Base-by-base conservation (phyloP, 1,140 invertebrate genomes). In the Drosophila tani region DNA sequence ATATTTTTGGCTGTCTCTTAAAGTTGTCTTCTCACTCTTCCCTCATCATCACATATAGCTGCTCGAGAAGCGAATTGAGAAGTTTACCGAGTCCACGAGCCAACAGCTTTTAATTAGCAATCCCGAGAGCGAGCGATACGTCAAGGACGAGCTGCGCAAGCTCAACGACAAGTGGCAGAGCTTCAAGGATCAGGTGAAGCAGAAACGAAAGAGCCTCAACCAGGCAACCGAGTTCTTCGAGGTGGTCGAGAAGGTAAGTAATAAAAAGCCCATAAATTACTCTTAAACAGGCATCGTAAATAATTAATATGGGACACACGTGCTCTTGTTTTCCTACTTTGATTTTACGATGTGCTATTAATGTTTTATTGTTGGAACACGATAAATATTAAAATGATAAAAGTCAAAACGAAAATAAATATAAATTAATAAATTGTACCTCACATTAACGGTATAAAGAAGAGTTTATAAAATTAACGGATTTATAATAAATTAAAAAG, bases 131-230 rank as follows among this genome's bases (percentile, higher is more conserved):
- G 94, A 95, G 19, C 92, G 93, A 14, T 94, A 95, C 71, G 94
- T 97, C 9, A 91, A 94, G 81, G 93, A 93, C 21, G 95, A 97
- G 85, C 93, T 97, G 9, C 93, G 94, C 14, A 94, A 95, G 69
- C 93, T 98, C 49, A 94, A 95, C 82, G 94, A 95, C 9, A 95
- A 96, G 91, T 97, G 96, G 96, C 94, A 95, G 27, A 94, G 95
- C 68, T 95, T 98, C 82, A 95, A 96, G 82, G 94, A 94, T 21
- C 95, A 96, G 91, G 95, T 97, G 12, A 94, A 94, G 41, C 95
- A 96, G 62, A 96, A 95, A 32, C 94, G 96, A 81, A 93, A 93
- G 56, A 93, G 94, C 47, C 94, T 94, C 4, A 93, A 95, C 78
- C 92, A 94, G 29, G 94, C 94, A 58, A 94, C 94, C 14, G 93